Evolutionary conservation across 2,797 vertebrate genomes (phyloP), one percentile per base, ranked within the genome.

Genomic region (Dicrostonyx torquatus): DNA sequence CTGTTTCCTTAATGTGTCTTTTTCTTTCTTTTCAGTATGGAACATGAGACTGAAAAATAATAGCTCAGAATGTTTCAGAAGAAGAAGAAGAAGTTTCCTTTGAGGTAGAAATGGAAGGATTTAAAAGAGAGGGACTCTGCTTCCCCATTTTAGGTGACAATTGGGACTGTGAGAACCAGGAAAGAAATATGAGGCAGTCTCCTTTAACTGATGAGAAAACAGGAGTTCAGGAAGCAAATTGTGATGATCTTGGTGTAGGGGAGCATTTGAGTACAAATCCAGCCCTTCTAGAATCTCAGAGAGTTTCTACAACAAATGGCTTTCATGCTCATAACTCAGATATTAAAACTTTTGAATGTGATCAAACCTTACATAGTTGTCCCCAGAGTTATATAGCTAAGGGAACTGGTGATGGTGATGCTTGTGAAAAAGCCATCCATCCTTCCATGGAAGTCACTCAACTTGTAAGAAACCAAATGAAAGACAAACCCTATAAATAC

Each of bases 11-110:
- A 96, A 9, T 73, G 29, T 87, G 2, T 43, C 20, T 86, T 92
- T 90, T 94, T 87, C 43, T 95, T 89, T 50, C 53, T 85, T 96
- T 95, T 86, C 93, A 97, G 96, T 83, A 50, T 85, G 66, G 48
- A 20, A 66, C 29, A 64, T 34, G 1, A 87, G n/a, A 79, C 64
- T 95, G 91, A 92, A 80, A 88, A 93, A 90, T 82, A 83, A 86
- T 70, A 90, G 22, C 87, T 93, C 26, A 93, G 94, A 96, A 88
- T 55, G 26, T 96, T 93, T 40, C 87, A 50, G 86, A 89, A 87
- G 76, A 92, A 43, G 6, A 77, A 45, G 40, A 75, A 43, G 40
- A 92, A 43, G 6, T 68, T 85, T 89, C 77, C 13, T 66, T 55
- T 95, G 87, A 88, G 0, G 4, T 87, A 87, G 93, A 94, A 80